Base-by-base conservation (phyloP, 2,888 invertebrate genomes). In the Sisyra terminalis region DNA sequence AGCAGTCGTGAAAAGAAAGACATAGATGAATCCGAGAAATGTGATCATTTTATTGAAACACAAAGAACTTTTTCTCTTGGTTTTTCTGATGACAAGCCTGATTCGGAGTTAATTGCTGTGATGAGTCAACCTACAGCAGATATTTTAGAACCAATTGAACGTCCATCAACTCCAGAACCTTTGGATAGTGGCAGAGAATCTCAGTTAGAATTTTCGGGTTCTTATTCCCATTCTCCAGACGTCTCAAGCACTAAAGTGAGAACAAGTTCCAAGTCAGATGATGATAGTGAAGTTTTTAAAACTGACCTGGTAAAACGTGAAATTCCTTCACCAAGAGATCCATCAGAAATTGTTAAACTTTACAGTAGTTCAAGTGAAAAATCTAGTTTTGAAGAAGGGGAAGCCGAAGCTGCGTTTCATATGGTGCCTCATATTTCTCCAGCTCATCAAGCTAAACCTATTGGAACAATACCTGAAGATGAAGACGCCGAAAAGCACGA, bases 151-250 rank as follows among this genome's bases (percentile, higher is more conserved):
- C 67, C 69, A n/a, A 60, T 69, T 43, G 69, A 70, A 49, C 55
- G 71, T 49, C 71, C 71, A 16, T 52, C 57, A 37, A 65, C 70
- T 8, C 71, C 72, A 24, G 67, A 67, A 51, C 65, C 65, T 8
- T 58, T 59, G 48, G 54, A 59, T 4, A 59, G 60, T 48, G 55
- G 60, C 3, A 58, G 57, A 9, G 64, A 64, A 51, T 49, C 63
- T 11, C 61, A 63, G 48, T 57, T 61, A 47, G 62, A 63, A 49
- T 59, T 60, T 49, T 55, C 55, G 2, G 61, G 65, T 29, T 65
- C 63, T 44, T 55, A 56, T 1, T 64, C 64, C 2, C 53, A 50
- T 5, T 55, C 57, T 18, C 56, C 60, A 2, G 60, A 59, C 43
- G 52, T 51, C 29, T 34, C 39, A 5, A 44, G 11, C 34, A 37